Evolutionary conservation across 2,888 invertebrate species (phyloP).

Genomic region (Malthinus seriepunctatus): DNA sequence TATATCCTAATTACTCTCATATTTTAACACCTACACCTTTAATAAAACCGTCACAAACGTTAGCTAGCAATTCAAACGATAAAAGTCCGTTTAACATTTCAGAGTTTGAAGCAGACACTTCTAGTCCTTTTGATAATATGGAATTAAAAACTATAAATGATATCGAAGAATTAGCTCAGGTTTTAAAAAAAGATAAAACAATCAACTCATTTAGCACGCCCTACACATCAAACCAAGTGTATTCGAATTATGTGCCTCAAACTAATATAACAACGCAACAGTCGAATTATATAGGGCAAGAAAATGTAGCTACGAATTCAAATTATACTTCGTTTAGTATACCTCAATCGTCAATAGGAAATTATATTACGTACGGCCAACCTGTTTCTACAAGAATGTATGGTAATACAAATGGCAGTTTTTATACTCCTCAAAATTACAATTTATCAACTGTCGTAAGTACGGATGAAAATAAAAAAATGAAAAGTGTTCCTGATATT

Average conservation of each 20-base stretch:
- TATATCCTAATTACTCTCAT: slow-evolving; percentile 41
- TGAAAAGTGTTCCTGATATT: slow-evolving; percentile 73
- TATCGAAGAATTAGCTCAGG: slow-evolving; percentile 86
- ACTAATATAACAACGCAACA: slow-evolving; percentile 28
- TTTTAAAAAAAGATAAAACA: slow-evolving; percentile 57
- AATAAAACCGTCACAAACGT: slow-evolving; percentile 35
- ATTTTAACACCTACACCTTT: slow-evolving; percentile 56
- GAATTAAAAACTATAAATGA: slow-evolving; percentile 92
- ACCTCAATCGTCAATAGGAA: slow-evolving; percentile 1
- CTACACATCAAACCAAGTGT: slow-evolving; percentile 22
- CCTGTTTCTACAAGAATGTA: slow-evolving; percentile 22
- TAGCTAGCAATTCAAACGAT: slow-evolving; percentile 36
- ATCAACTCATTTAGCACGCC: slow-evolving; percentile 17
- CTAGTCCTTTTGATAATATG: slow-evolving; percentile 92
- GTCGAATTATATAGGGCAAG: slow-evolving; percentile 23
- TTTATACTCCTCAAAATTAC: slow-evolving; percentile 28
- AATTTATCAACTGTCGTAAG: slow-evolving; percentile 5
- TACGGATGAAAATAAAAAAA: slow-evolving; percentile 16
- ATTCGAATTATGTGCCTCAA: slow-evolving; percentile 24
- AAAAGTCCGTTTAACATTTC: slow-evolving; percentile 60
- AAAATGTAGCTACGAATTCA: slow-evolving; percentile 12
- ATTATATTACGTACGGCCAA: slow-evolving; percentile 14
- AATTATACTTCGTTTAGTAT: slow-evolving; percentile 13
- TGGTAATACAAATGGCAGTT: slow-evolving; percentile 34
- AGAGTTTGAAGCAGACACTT: slow-evolving; percentile 90